Evolutionary conservation across 2,113 vertebrate species (phyloP), one percentile per base, ranked within the genome.

Genomic region (Petromus typicus): DNA sequence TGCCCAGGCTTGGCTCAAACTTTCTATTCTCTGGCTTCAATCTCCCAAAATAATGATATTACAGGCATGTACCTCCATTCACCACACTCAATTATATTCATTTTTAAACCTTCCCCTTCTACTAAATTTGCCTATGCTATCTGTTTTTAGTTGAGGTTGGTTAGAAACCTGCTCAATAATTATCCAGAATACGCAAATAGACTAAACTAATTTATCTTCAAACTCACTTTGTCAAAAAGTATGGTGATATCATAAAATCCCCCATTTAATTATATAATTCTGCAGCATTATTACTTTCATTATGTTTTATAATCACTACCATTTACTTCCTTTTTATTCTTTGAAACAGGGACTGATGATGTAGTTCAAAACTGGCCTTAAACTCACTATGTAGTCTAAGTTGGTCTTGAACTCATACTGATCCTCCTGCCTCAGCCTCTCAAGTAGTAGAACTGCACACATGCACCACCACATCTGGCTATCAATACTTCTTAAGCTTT

Each of bases 171-270:
- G 43, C 7, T 51, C 11, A 64, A 78, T 25, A 93, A 86, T 73
- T 73, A 76, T 81, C 43, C 54, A 94, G 22, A 63, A 67, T 90
- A 48, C 80, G 64, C 73, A 9, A 22, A 78, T 87, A 27, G 1
- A 22, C 63, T 93, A 87, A 90, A 82, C 61, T 78, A 93, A 94
- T 91, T 86, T 71, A 91, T 64, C 14, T 30, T 84, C 56, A 86
- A 76, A 45, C 11, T 89, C 69, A 40, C 30, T 86, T 12, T 89
- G 67, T 12, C 11, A 80, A 94, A 91, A 82, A 67, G 17, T 84
- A 48, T 3, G 88, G 17, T n/a, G 59, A 34, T 75, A 63, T 37
- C 7, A 56, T 48, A 67, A 73, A 80, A 75, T 48, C 80, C 23
- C 43, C 20, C 43, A 64, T n/a, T 83, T 48, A 48, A 64, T 92